phyloP scores from a whole-genome alignment of 2,888 invertebrate genomes.

The Dryobotodes eremita region DNA sequence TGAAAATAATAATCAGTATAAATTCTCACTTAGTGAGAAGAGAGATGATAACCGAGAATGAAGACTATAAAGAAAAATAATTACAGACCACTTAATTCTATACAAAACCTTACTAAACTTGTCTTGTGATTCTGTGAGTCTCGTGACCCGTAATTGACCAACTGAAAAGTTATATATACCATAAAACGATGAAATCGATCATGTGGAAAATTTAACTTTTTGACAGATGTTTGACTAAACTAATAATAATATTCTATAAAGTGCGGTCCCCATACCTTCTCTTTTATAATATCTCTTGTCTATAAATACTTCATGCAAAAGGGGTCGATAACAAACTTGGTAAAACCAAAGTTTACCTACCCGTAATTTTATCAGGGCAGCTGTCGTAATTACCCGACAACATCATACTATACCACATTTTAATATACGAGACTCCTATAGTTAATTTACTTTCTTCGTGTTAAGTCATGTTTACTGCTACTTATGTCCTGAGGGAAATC shows the following conservation, averaged over 20 bases:
- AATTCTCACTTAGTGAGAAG: not conserved
- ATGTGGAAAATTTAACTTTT: not conserved
- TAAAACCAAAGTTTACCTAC: constrained; percentile 54
- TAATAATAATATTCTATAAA: constrained; percentile 24
- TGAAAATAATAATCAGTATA: not conserved
- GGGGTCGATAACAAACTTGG: constrained; percentile 57
- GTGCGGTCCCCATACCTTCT: constrained; percentile 5
- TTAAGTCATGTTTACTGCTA: constrained; percentile 34
- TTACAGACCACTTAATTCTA: not conserved
- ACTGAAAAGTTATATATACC: not conserved
- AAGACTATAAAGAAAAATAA: not conserved
- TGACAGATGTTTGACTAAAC: constrained; percentile 13
- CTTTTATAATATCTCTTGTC: too few relatives aligned
- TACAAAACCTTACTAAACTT: not conserved
- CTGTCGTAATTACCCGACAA: constrained; percentile 35
- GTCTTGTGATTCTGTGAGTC: too few relatives aligned
- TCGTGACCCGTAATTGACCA: not conserved
- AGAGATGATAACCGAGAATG: not conserved
- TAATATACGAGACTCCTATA: constrained; percentile 19
- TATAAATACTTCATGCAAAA: constrained; percentile 51
- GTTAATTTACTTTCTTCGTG: constrained; percentile 18
- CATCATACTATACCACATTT: constrained; percentile 14
- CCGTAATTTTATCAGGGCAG: constrained; percentile 50
- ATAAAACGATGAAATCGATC: not conserved
- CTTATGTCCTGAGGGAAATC: constrained; percentile 59